Evolutionary conservation across 2,113 vertebrate genomes (phyloP), one percentile per base, ranked within the genome.

Genomic region (Tenebrosternarchus preto): DNA sequence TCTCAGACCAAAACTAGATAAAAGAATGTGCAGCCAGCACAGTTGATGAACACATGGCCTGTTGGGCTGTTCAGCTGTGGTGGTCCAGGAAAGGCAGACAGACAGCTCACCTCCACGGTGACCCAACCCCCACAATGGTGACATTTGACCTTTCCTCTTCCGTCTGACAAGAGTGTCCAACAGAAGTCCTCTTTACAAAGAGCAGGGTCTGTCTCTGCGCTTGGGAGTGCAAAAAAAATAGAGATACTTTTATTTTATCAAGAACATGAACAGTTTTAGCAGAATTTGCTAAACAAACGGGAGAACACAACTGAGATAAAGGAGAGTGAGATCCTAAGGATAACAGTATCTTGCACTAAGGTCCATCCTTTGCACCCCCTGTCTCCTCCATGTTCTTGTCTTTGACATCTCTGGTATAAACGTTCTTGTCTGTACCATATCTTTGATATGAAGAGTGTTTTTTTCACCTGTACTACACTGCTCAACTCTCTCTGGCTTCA

Each of bases 181-280:
- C n/a, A n/a, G n/a, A n/a, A 67, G 72, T 17, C 39, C 27, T 29
- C 59, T 74, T 75, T 75, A 80, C 72, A 75, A 73, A 80, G 50
- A 80, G 55, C 78, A 80, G 82, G 68, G 72, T 64, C 66, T 80
- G 75, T 64, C 74, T 53, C 67, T 63, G 50, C 53, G 73, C 66
- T 57, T 69, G 61, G 46, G 80, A 76, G 69, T 80, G 71, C n/a
- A 7, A 36, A 12, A 29, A 4, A 12, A 27, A 17, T 19, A 16
- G 6, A 31, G 22, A 53, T 27, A 27, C 31, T 24, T 77, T 39
- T n/a, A 25, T 29, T 56, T 31, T 16, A 17, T 5, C 17, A 19
- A 64, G 5, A n/a, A 31, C 25, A 31, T 31, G 19, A 64, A 31
- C 2, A 20, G 15, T 15, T 15, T 64, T 31, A 29, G 20, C 27